Evolutionary conservation across 1,140 invertebrate genomes (phyloP), one percentile per base, ranked within the genome.

Genomic region (Stegodyphus mimosarum): DNA sequence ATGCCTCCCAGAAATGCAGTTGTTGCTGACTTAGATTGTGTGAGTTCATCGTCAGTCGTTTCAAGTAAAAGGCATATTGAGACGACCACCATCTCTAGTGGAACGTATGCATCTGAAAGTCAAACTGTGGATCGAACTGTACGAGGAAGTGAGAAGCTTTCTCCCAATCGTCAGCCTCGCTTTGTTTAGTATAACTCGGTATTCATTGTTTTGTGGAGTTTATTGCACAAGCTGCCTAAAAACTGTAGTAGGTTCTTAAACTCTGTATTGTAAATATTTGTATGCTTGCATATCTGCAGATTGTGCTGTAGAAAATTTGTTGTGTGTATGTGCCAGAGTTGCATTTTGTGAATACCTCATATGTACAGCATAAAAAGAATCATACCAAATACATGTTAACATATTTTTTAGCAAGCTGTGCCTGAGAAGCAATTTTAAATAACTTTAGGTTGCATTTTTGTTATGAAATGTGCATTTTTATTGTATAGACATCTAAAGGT

Each of bases 331-430:
- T 81, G 70, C 79, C 79, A 81, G 79, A 71, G 50, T 48, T 64
- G 10, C 18, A 55, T 64, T 70, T 73, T 81, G 79, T 81, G 79
- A 81, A 81, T 81, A 81, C 60, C 53, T 81, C 79, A 81, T 81
- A 18, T 81, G 79, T 51, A 73, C 69, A 80, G 69, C 67, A 60
- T 71, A 52, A 78, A 52, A 77, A 80, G 66, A 49, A 48, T 55
- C 78, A 80, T 80, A 80, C 78, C 78, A 80, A 80, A 80, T 15
- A 71, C 15, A 60, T 60, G 9, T 60, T 60, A 60, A 33, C 33
- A 33, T 33, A 33, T 33, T 33, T 33, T 33, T 33, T 33, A 33
- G 33, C 33, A 33, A 33, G 33, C 33, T 33, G 33, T 33, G 33
- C 33, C 33, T 33, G 33, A 33, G 3, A 33, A 33, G 33, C 33